phyloP scores from a whole-genome alignment of 2,888 invertebrate genomes.

The Trileptium ribeirensis region DNA sequence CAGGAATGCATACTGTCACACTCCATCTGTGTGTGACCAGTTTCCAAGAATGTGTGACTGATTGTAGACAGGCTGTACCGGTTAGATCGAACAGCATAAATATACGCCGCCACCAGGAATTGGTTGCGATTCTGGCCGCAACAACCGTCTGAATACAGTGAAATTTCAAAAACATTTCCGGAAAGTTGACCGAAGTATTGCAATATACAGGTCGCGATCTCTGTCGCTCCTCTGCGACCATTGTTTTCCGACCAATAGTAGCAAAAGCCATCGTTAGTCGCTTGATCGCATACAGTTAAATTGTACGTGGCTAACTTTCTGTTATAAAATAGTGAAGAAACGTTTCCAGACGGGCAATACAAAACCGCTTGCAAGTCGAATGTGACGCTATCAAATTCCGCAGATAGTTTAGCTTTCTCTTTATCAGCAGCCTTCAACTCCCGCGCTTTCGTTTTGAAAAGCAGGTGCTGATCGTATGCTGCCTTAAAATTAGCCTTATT shows the following conservation, averaged over 20 bases:
- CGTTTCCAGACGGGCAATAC: conserved; percentile 5
- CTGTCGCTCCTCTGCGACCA: background rate
- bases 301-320: conserved; percentile 16
- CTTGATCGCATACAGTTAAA: conserved; percentile 10
- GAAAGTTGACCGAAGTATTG: conserved; percentile 4
- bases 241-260: conserved; percentile 15
- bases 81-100: background rate
- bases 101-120: background rate
- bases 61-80: background rate
- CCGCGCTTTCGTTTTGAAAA: too few species aligned
- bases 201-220: conserved; percentile 12
- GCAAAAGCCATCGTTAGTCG: conserved; percentile 8
- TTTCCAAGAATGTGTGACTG: background rate
- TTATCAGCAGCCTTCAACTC: too few species aligned
- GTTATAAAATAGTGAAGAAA: conserved; percentile 10
- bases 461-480: too few species aligned
- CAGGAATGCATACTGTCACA: conserved; percentile 1
- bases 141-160: background rate
- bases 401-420: too few species aligned
- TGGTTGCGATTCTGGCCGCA: background rate
- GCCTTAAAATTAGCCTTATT: too few species aligned
- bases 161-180: background rate
- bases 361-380: conserved; percentile 8
- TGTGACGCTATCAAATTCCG: background rate
- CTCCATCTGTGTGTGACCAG: background rate